Evolutionary conservation across 2,797 vertebrate genomes (phyloP).

Genomic region (Nannoperca obscura): DNA sequence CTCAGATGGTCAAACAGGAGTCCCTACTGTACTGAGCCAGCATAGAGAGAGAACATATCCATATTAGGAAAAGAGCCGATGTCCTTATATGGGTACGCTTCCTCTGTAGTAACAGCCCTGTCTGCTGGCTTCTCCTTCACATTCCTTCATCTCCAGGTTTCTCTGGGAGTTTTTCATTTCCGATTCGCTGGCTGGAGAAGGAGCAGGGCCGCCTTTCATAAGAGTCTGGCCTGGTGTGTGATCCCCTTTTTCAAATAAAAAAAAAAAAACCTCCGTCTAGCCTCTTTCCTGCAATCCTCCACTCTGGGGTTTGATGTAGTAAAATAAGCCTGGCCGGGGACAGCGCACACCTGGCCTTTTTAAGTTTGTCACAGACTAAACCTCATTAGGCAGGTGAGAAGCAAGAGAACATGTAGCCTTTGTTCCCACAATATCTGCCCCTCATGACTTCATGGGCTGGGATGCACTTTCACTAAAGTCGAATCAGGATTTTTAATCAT

Average conservation of each 20-base stretch:
- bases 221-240: constrained; percentile 92
- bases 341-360: constrained; percentile 89
- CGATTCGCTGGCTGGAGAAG: constrained; percentile 92
- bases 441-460: constrained; percentile 37
- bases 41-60: constrained; percentile 79
- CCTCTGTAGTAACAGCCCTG: constrained; percentile 91
- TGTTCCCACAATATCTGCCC: constrained; percentile 54
- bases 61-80: constrained; percentile 85
- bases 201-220: constrained; percentile 92
- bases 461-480: constrained; percentile 55
- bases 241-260: constrained; percentile 88
- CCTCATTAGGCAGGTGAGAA: constrained; percentile 83
- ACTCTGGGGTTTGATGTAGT: constrained; percentile 92
- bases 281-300: constrained; percentile 93
- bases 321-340: constrained; percentile 85
- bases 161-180: constrained; percentile 97
- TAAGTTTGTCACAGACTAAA: constrained; percentile 83
- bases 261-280: constrained; percentile 97
- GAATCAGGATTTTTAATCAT: constrained; percentile 44
- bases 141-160: constrained; percentile 91
- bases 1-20: constrained; percentile 62
- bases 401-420: constrained; percentile 64
- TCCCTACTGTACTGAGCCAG: constrained; percentile 79
- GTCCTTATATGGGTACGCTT: constrained; percentile 93
- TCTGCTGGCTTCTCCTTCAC: constrained; percentile 90